Evolutionary conservation across 2,113 vertebrate species (phyloP).

Genomic region (Heterotilapia buettikoferi): DNA sequence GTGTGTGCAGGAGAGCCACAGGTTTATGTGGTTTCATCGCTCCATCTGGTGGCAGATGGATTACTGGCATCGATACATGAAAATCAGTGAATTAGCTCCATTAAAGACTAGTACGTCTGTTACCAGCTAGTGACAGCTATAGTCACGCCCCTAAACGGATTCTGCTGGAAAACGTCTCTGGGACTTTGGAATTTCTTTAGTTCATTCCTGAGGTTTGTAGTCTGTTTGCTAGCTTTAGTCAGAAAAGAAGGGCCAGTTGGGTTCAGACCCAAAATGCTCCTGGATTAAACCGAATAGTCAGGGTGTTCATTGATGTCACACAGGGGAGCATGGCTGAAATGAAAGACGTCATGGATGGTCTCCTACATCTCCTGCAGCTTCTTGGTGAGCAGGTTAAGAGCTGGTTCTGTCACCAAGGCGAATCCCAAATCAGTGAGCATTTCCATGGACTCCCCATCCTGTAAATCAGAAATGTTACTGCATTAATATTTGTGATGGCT

Average conservation of each 20-base stretch:
- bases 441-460: not conserved
- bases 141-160: not conserved
- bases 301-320: not conserved
- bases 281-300: accelerated
- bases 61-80: not conserved
- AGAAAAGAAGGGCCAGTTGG: not conserved
- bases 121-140: not conserved
- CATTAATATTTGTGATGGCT: not conserved
- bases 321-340: not conserved
- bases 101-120: not conserved
- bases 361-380: not conserved
- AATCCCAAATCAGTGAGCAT: not conserved
- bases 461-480: not conserved
- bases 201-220: not conserved
- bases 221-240: not conserved
- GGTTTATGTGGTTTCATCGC: not conserved
- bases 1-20: not conserved
- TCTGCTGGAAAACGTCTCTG: not conserved
- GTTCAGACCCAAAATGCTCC: not conserved
- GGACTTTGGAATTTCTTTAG: not conserved
- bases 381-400: not conserved
- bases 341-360: accelerated
- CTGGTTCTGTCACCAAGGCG: not conserved
- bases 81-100: not conserved
- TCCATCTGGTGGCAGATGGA: not conserved